Evolutionary conservation across 2,888 invertebrate genomes (phyloP), one percentile per base, ranked within the genome.

Genomic region (Meta bourneti): DNA sequence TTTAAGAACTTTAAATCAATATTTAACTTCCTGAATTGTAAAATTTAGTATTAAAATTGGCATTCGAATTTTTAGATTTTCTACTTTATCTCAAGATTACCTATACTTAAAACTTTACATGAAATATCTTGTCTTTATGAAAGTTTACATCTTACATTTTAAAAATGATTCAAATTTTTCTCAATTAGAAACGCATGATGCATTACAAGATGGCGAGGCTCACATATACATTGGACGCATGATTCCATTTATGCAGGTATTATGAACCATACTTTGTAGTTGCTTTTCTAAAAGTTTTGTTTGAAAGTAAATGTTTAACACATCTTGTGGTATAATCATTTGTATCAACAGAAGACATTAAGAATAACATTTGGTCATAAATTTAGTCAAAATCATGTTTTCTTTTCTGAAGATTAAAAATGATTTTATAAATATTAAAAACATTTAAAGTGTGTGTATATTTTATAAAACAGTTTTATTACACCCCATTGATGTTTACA

Each of bases 201-300:
- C 94, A 49, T 94, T 94, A 20, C 94, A 94, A 51, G 95, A 96
- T 81, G 95, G 95, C 49, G 95, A 95, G 89, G 95, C 95, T 71
- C 95, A 95, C 93, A 93, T 95, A 54, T 94, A 95, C 93, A 95
- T 96, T 92, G 95, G 96, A 7, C 94, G 95, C 82, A 95, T 96
- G 94, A 94, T 96, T 85, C 95, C 95, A 0, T 93, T 95, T 7
- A 94, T 96, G 69, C 95, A 96, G 94, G 95, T 95, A 74, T 92
- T 71, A 80, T 61, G 7, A 80, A 79, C 34, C 34, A 34, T 34
- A 34, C 4, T 34, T 34, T 34, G 34, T 34, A 34, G 6, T n/a
- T 4, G 7, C 71, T 75, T 71, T 48, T 74, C n/a, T 80, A 79
- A 93, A 13, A 20, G 16, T 9, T 74, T 69, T 75, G 54, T 8